Conservation (phyloP, 1,140 invertebrate species). For the Dufourea novaeangliae region DNA sequence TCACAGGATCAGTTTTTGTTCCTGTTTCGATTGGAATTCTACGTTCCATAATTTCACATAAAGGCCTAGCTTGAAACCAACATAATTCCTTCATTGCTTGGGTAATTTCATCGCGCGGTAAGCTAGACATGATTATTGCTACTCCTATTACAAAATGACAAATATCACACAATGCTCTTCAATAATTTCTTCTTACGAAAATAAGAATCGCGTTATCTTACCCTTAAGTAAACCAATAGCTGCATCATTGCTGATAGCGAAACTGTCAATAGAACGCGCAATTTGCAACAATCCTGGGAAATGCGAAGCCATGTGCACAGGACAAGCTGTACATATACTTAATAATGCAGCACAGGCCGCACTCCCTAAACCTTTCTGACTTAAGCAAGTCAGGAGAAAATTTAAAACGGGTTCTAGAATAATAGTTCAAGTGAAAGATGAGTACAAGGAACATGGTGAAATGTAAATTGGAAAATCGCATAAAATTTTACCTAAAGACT, state of each 20-base stretch:
- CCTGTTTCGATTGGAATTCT: conserved; percentile 76
- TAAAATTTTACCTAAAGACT: conserved; percentile 84
- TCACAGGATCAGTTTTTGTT: conserved; percentile 89
- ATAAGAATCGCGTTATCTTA: conserved; percentile 46
- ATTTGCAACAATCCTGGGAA: conserved; percentile 92
- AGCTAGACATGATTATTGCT: conserved; percentile 84
- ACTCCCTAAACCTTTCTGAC: conserved; percentile 87
- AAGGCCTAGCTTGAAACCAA: conserved; percentile 87
- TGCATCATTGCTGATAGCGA: conserved; percentile 90
- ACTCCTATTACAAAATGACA: conserved; percentile 79
- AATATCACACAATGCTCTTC: not conserved
- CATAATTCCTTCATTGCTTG: conserved; percentile 90
- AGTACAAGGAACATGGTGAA: not conserved
- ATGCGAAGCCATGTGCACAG: conserved; percentile 90
- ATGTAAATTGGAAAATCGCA: not conserved
- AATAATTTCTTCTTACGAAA: not conserved
- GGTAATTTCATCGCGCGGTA: conserved; percentile 85
- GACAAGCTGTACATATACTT: conserved; percentile 90
- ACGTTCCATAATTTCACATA: conserved; percentile 84
- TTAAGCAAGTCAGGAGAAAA: conserved; percentile 88
- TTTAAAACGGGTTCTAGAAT: conserved; percentile 89
- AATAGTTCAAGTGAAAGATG: conserved; percentile 15
- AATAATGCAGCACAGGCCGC: conserved; percentile 89
- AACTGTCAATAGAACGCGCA: conserved; percentile 89
- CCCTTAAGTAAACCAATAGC: conserved; percentile 92